phyloP scores from a whole-genome alignment of 2,888 invertebrate species.

The Yponomeuta evonymella region DNA sequence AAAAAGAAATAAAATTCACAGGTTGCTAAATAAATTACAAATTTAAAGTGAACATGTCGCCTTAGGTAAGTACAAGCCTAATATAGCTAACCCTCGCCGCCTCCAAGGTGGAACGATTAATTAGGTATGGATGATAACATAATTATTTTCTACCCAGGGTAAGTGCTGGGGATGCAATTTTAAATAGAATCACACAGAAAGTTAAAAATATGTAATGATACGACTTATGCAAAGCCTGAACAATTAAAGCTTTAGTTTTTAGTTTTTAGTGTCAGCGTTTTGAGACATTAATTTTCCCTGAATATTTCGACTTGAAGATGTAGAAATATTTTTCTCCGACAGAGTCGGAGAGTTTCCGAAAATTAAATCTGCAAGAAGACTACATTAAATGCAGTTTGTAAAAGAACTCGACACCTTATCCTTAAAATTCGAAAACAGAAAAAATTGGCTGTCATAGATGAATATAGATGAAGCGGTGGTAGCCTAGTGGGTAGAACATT shows the following conservation, averaged over 20 bases:
- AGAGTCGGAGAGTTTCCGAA: not conserved
- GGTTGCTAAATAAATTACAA: too few relatives aligned
- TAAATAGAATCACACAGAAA: not conserved
- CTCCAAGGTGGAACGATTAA: constrained; percentile 21
- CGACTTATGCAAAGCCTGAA: not conserved
- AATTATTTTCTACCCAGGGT: constrained; percentile 18
- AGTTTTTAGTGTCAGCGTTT: not conserved
- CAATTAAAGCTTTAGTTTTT: not conserved
- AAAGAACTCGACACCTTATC: too few relatives aligned
- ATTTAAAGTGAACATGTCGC: too few relatives aligned
- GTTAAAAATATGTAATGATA: not conserved
- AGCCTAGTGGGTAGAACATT: too few relatives aligned
- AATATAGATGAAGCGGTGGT: too few relatives aligned
- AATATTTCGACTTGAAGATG: not conserved
- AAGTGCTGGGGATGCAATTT: constrained; percentile 14
- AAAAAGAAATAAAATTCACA: too few relatives aligned
- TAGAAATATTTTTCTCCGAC: not conserved
- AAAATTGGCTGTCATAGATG: too few relatives aligned
- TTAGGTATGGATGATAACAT: constrained; percentile 19
- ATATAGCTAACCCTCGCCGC: not conserved
- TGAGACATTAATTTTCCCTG: not conserved
- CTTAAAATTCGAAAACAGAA: too few relatives aligned
- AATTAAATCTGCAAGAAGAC: not conserved
- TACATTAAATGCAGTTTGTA: too few relatives aligned
- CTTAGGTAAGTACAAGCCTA: not conserved